Base-by-base conservation (phyloP, 2,888 invertebrate species). In the Aproaerema taeniolella region DNA sequence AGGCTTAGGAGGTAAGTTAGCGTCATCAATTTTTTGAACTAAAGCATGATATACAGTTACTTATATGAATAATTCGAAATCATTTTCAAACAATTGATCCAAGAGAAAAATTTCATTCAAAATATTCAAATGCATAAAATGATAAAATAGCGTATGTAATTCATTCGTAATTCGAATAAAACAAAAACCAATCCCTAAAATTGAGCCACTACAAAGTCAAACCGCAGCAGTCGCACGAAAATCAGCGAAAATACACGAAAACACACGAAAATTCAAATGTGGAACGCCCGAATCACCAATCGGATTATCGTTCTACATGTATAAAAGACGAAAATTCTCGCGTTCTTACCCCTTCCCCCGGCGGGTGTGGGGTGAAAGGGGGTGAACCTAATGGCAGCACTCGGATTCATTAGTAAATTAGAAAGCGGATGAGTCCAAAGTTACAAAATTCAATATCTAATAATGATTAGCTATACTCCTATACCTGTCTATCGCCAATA, bases 401-500 rank as follows among this genome's bases (percentile, higher is more conserved):
- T 80, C 82, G 81, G 87, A 82, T 87, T 87, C 87, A 87, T 87
- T 87, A 87, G 87, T 81, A 87, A 87, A 87, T 87, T 87, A 87
- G 85, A 86, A 81, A 80, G 76, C 79, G 83, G 86, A 87, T 83
- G 87, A 87, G 85, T 82, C 82, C 83, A 82, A 86, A 87, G 85
- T 87, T 87, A 75, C 68, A 86, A 86, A 87, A 86, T 86, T 85
- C 86, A 82, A 87, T 86, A 87, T 86, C 82, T 85, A 85, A 85
- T 86, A 87, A 87, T 86, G 85, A 87, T 87, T 82, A 73, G 72
- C 62, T 61, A 38, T 59, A 52, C 59, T 50, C 69, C 70, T 66
- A 70, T 79, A 81, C 81, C 81, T 81, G 79, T 69, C 74, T 78
- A 79, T 80, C 56, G 66, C 53, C 67, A 61, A 71, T 62, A 56